Base-by-base conservation (phyloP, 2,797 vertebrate species). In the Melanotaenia maccullochi region DNA sequence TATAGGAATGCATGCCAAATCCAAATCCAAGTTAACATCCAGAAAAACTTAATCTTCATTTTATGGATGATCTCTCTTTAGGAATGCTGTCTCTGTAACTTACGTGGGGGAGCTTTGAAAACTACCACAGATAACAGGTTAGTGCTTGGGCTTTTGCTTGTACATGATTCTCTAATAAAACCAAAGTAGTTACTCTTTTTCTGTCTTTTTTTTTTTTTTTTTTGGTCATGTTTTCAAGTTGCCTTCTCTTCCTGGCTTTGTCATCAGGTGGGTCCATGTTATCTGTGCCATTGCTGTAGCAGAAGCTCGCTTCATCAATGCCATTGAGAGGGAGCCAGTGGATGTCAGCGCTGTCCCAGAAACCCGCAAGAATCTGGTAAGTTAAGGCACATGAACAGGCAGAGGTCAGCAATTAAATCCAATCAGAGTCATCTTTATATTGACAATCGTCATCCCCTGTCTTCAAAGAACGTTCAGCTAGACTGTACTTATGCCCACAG, bases 231-330 rank as follows among this genome's bases (percentile, higher is more conserved):
- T 59, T 33, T 64, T 59, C 0, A 42, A 36, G 7, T 4, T 24
- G 3, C 65, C 1, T 62, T 59, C 2, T 57, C 1, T 67, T 14
- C 44, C 24, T 35, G n/a, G 62, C 36, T 60, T 3, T 36, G 5
- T 59, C 30, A 74, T 28, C 88, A 99, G 98, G 86, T 99, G 98
- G 98, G 95, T 97, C 60, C 98, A 99, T 0, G 93, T 99, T 12
- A 96, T 99, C 86, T 99, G 98, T 71, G 97, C 97, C n/a, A 96
- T 99, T 0, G 97, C 96, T 0, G 96, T 99, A 60, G 95, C 97
- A 0, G 98, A 99, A 89, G 97, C 94, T 49, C 96, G 95, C 20
- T 99, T 99, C 57, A 81, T 97, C 76, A 97, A 93, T 0, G 93
- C 95, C 42, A 93, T 96, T 0, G 95, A 97, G 68, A 94, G 98